phyloP scores from a whole-genome alignment of 2,797 vertebrate genomes.

The Crenichthys baileyi region DNA sequence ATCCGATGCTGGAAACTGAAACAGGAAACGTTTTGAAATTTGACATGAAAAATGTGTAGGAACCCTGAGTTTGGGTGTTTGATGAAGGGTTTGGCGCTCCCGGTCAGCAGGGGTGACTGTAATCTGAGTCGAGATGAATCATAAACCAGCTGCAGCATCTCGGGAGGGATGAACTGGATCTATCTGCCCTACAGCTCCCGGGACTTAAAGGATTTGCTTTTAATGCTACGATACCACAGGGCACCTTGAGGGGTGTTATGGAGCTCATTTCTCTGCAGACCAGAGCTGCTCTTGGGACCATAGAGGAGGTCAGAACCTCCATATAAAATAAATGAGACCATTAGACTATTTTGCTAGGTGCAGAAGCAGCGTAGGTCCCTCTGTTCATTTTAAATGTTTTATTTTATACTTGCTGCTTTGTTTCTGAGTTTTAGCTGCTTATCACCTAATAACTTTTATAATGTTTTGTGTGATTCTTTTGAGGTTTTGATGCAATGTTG shows the following conservation, averaged over 20 bases:
- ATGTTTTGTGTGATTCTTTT: no score
- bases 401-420: not conserved
- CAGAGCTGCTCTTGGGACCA: not conserved
- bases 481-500: not conserved
- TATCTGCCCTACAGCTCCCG: not conserved
- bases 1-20: not conserved
- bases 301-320: not conserved
- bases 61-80: not conserved
- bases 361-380: not conserved
- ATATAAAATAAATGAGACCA: not conserved
- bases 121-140: not conserved
- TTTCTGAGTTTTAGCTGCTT: not conserved
- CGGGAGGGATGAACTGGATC: not conserved
- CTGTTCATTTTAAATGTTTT: not conserved
- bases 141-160: not conserved
- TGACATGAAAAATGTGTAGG: not conserved
- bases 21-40: not conserved
- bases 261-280: not conserved
- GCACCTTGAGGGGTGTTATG: slow-evolving; percentile 2
- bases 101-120: not conserved
- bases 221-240: not conserved
- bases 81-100: not conserved
- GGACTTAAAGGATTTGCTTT: not conserved
- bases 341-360: not conserved
- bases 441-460: no score